Conservation (phyloP, 2,113 vertebrate genomes). For the Malurus elegans region DNA sequence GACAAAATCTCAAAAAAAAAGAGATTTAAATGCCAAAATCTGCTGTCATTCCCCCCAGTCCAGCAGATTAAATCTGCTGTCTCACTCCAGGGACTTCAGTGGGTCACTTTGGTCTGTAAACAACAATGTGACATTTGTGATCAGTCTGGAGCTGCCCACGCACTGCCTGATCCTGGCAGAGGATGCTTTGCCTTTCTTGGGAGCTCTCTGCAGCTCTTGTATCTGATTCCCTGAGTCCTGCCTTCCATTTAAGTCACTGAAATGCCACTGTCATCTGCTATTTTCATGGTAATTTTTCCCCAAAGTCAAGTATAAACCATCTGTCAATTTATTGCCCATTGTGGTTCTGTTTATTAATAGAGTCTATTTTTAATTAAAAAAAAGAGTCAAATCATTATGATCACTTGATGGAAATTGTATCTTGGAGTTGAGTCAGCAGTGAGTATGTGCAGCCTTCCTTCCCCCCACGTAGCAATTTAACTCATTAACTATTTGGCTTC, state of each 20-base stretch:
- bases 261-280: slow-evolving; percentile 37
- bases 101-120: neutral
- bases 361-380: slow-evolving; percentile 35
- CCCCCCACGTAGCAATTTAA: neutral
- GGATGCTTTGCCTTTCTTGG: slow-evolving; percentile 33
- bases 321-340: slow-evolving; percentile 43
- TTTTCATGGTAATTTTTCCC: slow-evolving; percentile 35
- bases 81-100: neutral
- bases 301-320: slow-evolving; percentile 42
- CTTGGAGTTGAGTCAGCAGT: slow-evolving; percentile 27
- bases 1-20: neutral
- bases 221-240: neutral
- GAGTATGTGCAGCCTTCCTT: neutral
- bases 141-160: neutral
- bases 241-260: slow-evolving; percentile 39
- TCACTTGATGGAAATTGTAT: slow-evolving; percentile 22
- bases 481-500: neutral
- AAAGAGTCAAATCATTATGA: neutral
- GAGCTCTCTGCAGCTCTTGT: neutral
- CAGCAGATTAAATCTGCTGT: neutral
- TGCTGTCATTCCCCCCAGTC: neutral
- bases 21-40: neutral
- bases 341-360: slow-evolving; percentile 59
- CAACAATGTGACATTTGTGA: neutral
- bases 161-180: neutral